Base-by-base conservation (phyloP, 2,113 vertebrate genomes). In the Excalfactoria chinensis region DNA sequence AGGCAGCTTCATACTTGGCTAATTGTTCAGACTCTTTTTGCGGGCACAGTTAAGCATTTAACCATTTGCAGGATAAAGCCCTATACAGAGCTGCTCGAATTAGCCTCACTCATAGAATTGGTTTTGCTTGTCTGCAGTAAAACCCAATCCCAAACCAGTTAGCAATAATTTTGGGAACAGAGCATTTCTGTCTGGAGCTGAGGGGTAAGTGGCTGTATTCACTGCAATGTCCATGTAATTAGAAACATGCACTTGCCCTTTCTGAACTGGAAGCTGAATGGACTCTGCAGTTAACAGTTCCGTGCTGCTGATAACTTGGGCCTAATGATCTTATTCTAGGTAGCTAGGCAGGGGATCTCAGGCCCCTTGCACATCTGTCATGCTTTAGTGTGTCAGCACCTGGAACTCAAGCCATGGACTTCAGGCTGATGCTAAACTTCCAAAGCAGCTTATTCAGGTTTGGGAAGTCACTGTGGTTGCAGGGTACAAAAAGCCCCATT, bases 271-370 rank as follows among this genome's bases (percentile, higher is more conserved):
- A 53, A 86, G 32, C 79, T 64, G 88, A 28, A 34, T 72, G 1
- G 56, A 32, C 72, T 86, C 73, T 4, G 0, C 64, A 28, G n/a
- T 34, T 91, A 86, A 83, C 92, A 70, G 86, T 63, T 72, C 74
- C 4, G 2, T 48, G 77, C 79, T 62, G 35, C 55, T 89, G 97
- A 91, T 97, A 97, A 8, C 49, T 55, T 53, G 34, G 44, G 69
- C 9, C 92, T 95, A 96, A 96, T 95, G 95, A 95, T 17, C 48
- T 96, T 97, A 97, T 97, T 97, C 97, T 96, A 97, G 93, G 95
- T 78, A 91, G 53, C 93, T 88, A 71, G 22, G 23, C 9, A 5
- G 37, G 67, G n/a, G 43, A 13, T 51, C 51, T 68, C 66, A 58
- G 85, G 48, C 34, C 11, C 82, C 78, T 25, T 3, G 82, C 15